Evolutionary conservation across 2,888 invertebrate genomes (phyloP).

Genomic region (Dendrolimus pini): DNA sequence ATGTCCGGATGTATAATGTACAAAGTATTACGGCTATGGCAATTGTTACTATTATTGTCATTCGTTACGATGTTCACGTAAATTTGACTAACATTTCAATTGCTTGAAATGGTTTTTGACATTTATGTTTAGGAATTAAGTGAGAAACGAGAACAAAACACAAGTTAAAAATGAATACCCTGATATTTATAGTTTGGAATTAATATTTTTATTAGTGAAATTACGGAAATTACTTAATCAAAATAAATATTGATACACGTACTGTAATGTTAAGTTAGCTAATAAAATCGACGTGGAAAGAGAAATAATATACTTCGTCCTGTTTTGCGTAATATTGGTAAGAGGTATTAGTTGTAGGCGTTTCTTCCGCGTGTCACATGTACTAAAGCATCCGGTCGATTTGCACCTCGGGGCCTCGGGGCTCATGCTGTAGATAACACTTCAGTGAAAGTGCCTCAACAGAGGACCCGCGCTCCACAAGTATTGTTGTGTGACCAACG

Average conservation of each 20-base stretch:
- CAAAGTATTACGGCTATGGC: background rate
- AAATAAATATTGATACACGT: background rate
- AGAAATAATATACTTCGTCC: constrained; percentile 12
- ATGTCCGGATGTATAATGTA: background rate
- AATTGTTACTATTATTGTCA: background rate
- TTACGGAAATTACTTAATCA: background rate
- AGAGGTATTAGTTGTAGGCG: constrained; percentile 9
- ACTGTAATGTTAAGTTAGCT: background rate
- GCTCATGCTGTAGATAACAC: constrained; percentile 34
- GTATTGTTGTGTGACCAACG: constrained; percentile 49
- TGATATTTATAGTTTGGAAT: background rate
- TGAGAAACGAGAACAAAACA: background rate
- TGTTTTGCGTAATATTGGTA: constrained; percentile 21
- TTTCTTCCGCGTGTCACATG: constrained; percentile 16
- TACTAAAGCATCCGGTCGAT: constrained; percentile 24
- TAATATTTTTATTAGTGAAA: background rate
- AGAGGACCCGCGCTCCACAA: constrained; percentile 30
- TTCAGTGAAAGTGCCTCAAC: constrained; percentile 45
- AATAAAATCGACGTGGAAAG: background rate
- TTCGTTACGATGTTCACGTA: background rate
- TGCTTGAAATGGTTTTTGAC: too few species aligned
- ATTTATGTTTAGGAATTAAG: too few species aligned
- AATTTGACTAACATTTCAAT: too few species aligned
- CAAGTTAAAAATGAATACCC: too few species aligned
- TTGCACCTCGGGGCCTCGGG: constrained; percentile 14